phyloP scores from a whole-genome alignment of 2,113 vertebrate species.

The Lepisosteus oculatus region DNA sequence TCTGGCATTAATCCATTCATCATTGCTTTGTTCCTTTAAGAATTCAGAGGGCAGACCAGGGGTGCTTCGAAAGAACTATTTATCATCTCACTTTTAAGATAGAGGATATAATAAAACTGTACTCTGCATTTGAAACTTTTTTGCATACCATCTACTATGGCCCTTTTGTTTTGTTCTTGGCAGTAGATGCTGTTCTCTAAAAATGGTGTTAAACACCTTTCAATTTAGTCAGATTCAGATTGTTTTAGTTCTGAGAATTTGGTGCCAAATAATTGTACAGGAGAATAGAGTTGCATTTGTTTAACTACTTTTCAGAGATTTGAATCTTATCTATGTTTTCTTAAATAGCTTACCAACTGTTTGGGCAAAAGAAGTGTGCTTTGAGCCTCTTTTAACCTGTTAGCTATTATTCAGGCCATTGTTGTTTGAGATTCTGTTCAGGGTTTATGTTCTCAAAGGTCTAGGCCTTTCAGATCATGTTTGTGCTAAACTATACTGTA shows the following conservation, averaged over 20 bases:
- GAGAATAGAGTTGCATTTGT: too few relatives aligned
- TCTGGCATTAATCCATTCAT: conserved; percentile 79
- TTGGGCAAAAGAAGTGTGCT: neutral
- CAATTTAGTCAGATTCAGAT: too few relatives aligned
- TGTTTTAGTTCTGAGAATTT: too few relatives aligned
- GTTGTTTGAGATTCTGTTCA: conserved; percentile 7
- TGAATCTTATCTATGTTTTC: neutral
- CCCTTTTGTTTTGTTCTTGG: neutral
- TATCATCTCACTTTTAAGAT: conserved; percentile 61
- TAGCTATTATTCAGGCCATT: neutral
- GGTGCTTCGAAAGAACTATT: conserved; percentile 64
- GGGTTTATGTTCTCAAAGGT: neutral
- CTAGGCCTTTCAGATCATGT: neutral
- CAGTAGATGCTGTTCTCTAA: too few relatives aligned
- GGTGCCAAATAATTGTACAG: too few relatives aligned
- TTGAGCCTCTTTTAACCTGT: neutral
- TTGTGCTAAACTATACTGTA: neutral
- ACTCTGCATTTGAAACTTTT: conserved; percentile 56
- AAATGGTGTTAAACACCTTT: too few relatives aligned
- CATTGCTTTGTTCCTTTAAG: conserved; percentile 75
- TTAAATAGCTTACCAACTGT: neutral
- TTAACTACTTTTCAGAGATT: neutral
- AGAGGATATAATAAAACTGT: conserved; percentile 40
- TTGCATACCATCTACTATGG: conserved; percentile 26
- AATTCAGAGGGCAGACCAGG: conserved; percentile 72